A percentile compares a stretch with the other conserved stretches of the same genome.
Conservation (phyloP, 2,113 vertebrate species). For the Pyrgilauda ruficollis region DNA sequence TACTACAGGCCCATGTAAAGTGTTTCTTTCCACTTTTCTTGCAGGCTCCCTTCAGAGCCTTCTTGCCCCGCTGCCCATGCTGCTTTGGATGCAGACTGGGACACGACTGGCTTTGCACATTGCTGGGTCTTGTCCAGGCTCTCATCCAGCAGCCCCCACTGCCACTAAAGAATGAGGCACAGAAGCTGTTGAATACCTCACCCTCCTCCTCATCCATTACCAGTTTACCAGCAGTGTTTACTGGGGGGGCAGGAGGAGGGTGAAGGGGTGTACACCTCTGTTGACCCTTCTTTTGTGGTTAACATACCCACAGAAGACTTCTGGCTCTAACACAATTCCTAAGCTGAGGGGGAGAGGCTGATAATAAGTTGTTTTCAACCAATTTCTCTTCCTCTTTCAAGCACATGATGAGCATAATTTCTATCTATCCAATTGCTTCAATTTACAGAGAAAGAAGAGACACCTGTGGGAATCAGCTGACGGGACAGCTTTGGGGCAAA, state of each 20-base stretch:
- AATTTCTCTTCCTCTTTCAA: background rate
- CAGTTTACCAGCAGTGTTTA: background rate
- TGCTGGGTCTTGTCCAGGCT: background rate
- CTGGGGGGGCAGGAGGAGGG: background rate
- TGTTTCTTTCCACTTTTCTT: background rate
- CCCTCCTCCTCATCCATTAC: background rate
- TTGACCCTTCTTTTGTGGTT: background rate
- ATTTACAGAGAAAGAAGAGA: background rate
- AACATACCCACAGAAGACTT: background rate
- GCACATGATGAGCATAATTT: background rate
- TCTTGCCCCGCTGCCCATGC: fast-evolving
- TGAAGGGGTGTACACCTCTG: fast-evolving
- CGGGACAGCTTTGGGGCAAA: background rate
- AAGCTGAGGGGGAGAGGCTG: background rate
- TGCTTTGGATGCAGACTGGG: background rate
- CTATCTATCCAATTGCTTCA: background rate
- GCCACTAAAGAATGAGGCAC: background rate
- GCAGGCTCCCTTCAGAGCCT: background rate
- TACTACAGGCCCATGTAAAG: background rate
- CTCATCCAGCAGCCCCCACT: background rate
- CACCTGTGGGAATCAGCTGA: background rate
- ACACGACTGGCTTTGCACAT: background rate
- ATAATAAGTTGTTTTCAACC: background rate
- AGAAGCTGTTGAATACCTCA: background rate
- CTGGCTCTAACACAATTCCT: background rate